Evolutionary conservation across 30 jellyfish, hydroid and myxozoan genomes (phyloP), one percentile per base, ranked within the genome.

Genomic region (Nemopilema nomurai): DNA sequence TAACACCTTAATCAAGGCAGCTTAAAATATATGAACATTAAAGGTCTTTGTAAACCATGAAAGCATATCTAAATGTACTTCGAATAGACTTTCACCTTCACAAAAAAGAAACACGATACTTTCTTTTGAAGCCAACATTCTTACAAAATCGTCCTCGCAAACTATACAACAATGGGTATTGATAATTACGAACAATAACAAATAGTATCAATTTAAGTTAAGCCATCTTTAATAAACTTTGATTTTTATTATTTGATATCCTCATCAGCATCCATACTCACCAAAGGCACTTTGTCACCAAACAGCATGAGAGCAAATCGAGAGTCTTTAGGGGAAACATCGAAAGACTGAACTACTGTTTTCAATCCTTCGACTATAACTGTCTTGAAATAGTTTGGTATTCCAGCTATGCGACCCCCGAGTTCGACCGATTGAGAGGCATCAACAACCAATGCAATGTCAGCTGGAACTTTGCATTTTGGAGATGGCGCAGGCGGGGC

Each of bases 391-490:
- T 76, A 76, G 51, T 51, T 65, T 18, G 52, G 67, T n/a, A 76
- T 76, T 1, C 85, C 85, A 6, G 85, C 85, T 18, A 76, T 76
- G 51, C 90, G 82, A 67, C 90, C 88, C 20, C 79, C 79, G 0
- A 78, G 41, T 28, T 78, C 88, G 20, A 78, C 71, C 18, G 79
- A 62, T 23, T 66, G 78, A 6, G 88, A 62, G 33, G 88, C 78
- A 29, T 80, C 89, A 50, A 80, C 89, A 18, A 80, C 62, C 52
- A 80, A 31, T 67, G 89, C 81, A 67, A 80, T 80, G 41, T 80
- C 89, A 18, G 89, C 89, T 4, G 81, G 63, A 25, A 80, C 89
- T 16, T 67, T 67, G 89, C 89, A 80, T 65, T 65, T 80, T 62
- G 62, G 73, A 25, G 73, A 27, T 13, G 85, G 74, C n/a, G 67